phyloP scores from a whole-genome alignment of 2,797 vertebrate genomes.

The Anguilla marmorata region DNA sequence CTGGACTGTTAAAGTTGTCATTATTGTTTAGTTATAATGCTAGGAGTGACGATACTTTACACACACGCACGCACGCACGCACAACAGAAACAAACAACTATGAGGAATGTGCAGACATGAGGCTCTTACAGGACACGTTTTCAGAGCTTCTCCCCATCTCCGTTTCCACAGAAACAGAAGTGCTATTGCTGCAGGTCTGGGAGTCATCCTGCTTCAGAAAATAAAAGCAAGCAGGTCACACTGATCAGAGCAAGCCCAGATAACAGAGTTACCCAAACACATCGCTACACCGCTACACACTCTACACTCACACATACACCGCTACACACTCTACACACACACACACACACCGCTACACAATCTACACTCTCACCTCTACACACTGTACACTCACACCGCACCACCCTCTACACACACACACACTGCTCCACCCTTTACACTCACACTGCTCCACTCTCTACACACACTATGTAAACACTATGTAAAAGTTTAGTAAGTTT shows the following conservation, averaged over 20 bases:
- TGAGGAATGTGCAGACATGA: neutral
- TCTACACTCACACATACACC: too few relatives aligned
- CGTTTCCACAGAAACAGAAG: slow-evolving; percentile 10
- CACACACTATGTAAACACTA: too few relatives aligned
- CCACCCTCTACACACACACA: neutral
- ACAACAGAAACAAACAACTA: neutral
- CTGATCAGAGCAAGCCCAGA: neutral
- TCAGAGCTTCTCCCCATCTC: neutral
- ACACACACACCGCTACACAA: neutral
- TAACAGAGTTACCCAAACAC: too few relatives aligned
- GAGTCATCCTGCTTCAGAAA: slow-evolving; percentile 18
- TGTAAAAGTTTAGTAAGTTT: too few relatives aligned
- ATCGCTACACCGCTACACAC: neutral
- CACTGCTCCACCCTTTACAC: neutral
- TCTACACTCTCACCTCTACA: neutral
- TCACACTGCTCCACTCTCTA: too few relatives aligned
- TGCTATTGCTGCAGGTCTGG: neutral
- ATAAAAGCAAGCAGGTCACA: neutral
- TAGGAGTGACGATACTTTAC: neutral
- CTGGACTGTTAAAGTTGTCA: neutral
- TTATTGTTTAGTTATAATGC: neutral
- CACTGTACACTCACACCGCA: neutral
- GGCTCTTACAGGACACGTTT: slow-evolving; percentile 16
- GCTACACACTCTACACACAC: too few relatives aligned
- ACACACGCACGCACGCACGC: neutral